Base-by-base conservation (phyloP, 2,888 invertebrate genomes). In the Colletes collaris region DNA sequence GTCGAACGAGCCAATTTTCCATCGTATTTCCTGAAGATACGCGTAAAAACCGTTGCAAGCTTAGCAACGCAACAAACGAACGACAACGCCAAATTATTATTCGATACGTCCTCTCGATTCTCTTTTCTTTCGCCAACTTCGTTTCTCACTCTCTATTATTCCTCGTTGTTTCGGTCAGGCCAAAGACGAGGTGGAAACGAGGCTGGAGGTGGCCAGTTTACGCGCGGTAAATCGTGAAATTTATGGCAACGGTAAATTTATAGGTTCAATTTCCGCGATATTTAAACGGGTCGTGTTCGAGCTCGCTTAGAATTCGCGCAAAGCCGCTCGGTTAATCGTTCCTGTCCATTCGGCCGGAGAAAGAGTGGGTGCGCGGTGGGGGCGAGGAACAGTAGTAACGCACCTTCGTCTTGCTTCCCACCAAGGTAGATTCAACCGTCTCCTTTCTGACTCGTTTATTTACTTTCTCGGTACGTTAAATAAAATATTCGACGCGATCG, bases 231-330 rank as follows among this genome's bases (percentile, higher is more conserved):
- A 78, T 81, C 82, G 82, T 77, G 68, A 69, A 87, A 91, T 90
- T 91, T 89, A 90, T 87, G 89, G 88, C 84, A 81, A 65, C 78
- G 84, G 73, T 86, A 87, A 90, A 91, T 91, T 91, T 90, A 91
- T 91, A 87, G 88, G 84, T 90, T 90, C 90, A 91, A 91, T 91
- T 91, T 91, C 91, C 91, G 90, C 75, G 90, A 89, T 91, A 89
- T 90, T 90, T 89, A 90, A 89, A 89, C 86, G 79, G 74, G 56
- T 72, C 84, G 70, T 65, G 79, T 70, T 63, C 60, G 67, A 82
- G 16, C 63, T 49, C 84, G 79, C 75, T 84, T 76, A 84, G 81
- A 84, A 84, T 84, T 84, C 84, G 77, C 73, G 74, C 74, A 52
- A 69, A 68, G 66, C 62, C 68, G 50, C 19, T 49, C n/a, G 60